phyloP scores from a whole-genome alignment of 2,888 invertebrate species.

The Halictus ligatus region DNA sequence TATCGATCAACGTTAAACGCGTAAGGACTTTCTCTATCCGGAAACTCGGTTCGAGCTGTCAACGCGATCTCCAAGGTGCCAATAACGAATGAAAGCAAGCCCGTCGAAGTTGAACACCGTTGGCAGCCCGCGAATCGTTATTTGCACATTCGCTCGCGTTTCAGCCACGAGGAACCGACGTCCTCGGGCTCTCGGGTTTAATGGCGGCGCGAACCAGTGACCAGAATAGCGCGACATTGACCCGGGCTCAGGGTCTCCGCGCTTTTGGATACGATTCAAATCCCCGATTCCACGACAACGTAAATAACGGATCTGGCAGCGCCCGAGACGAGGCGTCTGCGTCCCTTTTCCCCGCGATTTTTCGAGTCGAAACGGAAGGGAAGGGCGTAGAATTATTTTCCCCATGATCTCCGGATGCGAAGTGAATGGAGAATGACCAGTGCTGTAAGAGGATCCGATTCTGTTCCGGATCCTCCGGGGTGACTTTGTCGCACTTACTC shows the following conservation, averaged over 20 bases:
- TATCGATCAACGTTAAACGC: too few relatives aligned
- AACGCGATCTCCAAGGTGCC: too few relatives aligned
- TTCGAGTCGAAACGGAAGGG: background rate
- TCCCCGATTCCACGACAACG: slow-evolving; percentile 16
- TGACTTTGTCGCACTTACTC: slow-evolving; percentile 38
- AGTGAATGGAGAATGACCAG: background rate
- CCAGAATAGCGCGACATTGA: slow-evolving; percentile 79
- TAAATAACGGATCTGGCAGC: slow-evolving; percentile 24
- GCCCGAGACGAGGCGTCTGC: background rate
- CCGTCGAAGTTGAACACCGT: background rate
- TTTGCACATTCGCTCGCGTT: slow-evolving; percentile 1
- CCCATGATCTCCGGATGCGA: background rate
- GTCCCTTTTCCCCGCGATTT: background rate
- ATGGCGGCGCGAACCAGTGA: slow-evolving; percentile 25
- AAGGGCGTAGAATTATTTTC: background rate
- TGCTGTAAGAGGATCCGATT: background rate
- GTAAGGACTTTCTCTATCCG: too few relatives aligned
- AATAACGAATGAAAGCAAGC: background rate
- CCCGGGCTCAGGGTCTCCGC: slow-evolving; percentile 64
- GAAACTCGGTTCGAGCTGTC: too few relatives aligned
- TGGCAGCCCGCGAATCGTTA: background rate
- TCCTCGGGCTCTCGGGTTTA: background rate
- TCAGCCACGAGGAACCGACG: background rate
- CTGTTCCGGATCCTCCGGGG: background rate
- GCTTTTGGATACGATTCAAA: slow-evolving; percentile 74